A percentile compares a stretch with the other conserved stretches of the same genome.
These are phyloP conservation scores for Calliphora vomitoria DNA, from an alignment of 2,888 invertebrate species.

Conservation along the genomic window DNA sequence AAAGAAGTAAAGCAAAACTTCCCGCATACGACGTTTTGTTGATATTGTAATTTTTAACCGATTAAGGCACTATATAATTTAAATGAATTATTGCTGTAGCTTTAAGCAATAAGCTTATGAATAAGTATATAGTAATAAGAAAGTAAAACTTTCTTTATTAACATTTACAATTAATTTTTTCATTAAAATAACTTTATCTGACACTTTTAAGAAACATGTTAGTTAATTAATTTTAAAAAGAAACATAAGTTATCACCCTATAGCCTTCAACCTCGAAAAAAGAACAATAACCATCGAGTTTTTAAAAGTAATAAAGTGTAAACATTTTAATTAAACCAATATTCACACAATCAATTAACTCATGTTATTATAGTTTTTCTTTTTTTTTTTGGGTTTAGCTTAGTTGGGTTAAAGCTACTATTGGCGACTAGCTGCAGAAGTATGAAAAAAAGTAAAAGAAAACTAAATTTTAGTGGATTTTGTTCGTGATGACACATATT, in stretches of 20 bases:
- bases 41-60: too few relatives aligned
- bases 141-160: too few relatives aligned
- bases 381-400: constrained; percentile 28
- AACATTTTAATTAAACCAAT: constrained; percentile 20
- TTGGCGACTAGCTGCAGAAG: constrained; percentile 6
- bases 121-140: too few relatives aligned
- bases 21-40: too few relatives aligned
- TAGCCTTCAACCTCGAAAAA: constrained; percentile 1
- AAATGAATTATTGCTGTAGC: too few relatives aligned
- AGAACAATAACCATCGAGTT: not conserved
- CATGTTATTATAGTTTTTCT: not conserved
- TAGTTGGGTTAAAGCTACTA: constrained; percentile 27
- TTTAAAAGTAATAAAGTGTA: not conserved
- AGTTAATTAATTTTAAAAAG: not conserved
- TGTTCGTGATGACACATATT: constrained; percentile 48
- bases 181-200: too few relatives aligned
- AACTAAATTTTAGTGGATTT: constrained; percentile 58
- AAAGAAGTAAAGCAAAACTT: too few relatives aligned
- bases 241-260: not conserved
- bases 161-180: too few relatives aligned
- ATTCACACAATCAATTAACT: constrained; percentile 42
- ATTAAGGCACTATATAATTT: too few relatives aligned
- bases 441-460: not conserved
- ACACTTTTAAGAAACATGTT: not conserved
- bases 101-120: too few relatives aligned